Evolutionary conservation across 2,113 vertebrate genomes (phyloP).

Genomic region (Uria aalge): DNA sequence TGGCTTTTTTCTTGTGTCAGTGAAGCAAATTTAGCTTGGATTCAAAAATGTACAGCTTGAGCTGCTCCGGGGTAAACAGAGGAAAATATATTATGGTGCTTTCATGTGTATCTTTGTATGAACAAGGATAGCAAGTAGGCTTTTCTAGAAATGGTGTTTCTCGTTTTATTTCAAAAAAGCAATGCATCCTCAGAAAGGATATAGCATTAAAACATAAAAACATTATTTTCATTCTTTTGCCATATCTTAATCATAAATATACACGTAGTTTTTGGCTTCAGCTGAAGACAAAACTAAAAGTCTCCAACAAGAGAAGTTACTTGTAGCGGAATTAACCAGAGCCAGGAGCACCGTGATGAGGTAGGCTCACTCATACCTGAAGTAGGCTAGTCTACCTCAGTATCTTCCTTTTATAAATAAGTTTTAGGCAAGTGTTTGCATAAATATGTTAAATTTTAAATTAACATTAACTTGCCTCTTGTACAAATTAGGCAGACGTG

Average conservation of each 20-base stretch:
- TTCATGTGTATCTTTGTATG: not conserved
- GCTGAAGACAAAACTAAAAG: not conserved
- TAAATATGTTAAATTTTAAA: not conserved
- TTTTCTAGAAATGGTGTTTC: not conserved
- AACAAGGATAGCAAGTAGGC: not conserved
- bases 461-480: not conserved
- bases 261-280: not conserved
- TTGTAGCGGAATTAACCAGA: not conserved
- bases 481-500: not conserved
- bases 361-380: not conserved
- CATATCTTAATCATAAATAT: not conserved
- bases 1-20: not conserved
- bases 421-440: not conserved
- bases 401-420: not conserved
- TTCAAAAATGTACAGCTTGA: not conserved
- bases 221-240: not conserved
- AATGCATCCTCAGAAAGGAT: not conserved
- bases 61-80: not conserved
- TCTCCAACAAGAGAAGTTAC: not conserved
- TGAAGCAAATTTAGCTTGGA: slow-evolving; percentile 2
- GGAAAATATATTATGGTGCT: not conserved
- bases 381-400: not conserved
- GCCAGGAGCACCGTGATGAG: not conserved
- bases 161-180: not conserved
- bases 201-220: not conserved